phyloP scores from a whole-genome alignment of 2,888 invertebrate species.

The Furcula furcula region DNA sequence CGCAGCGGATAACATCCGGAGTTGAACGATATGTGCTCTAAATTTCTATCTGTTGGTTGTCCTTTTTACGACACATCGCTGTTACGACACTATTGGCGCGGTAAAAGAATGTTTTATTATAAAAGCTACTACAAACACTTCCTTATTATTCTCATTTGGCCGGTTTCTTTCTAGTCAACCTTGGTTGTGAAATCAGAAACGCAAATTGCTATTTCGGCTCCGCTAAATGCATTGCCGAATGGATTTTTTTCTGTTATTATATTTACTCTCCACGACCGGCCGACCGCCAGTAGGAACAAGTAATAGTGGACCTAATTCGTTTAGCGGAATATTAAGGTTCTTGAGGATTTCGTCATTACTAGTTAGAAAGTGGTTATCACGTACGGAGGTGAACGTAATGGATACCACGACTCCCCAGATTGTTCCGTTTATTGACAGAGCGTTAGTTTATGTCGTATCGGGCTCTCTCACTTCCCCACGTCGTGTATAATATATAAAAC shows the following conservation, averaged over 20 bases:
- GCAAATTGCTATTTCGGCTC: constrained; percentile 15
- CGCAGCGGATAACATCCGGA: constrained; percentile 41
- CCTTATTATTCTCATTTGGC: constrained; percentile 21
- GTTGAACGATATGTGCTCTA: constrained; percentile 26
- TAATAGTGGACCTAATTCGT: neutral
- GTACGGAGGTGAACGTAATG: constrained; percentile 52
- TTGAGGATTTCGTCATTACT: constrained; percentile 35
- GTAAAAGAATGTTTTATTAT: constrained; percentile 11
- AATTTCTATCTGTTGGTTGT: constrained; percentile 17
- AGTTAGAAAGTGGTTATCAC: constrained; percentile 68
- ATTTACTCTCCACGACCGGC: neutral
- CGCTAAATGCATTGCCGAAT: constrained; percentile 7
- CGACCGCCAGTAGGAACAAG: neutral
- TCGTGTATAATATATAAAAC: constrained; percentile 41
- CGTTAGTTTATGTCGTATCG: constrained; percentile 45
- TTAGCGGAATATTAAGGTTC: constrained; percentile 9
- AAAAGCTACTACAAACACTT: constrained; percentile 16
- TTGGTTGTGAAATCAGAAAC: constrained; percentile 21
- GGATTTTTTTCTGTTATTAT: constrained; percentile 3
- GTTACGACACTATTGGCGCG: constrained; percentile 3
- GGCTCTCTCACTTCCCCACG: constrained; percentile 53
- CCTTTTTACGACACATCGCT: constrained; percentile 2
- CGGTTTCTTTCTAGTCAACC: constrained; percentile 18
- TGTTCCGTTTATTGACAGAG: constrained; percentile 64
- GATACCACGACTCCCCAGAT: constrained; percentile 60